Evolutionary conservation across 2,113 vertebrate species (phyloP).

Genomic region (Coryphaenoides rupestris): DNA sequence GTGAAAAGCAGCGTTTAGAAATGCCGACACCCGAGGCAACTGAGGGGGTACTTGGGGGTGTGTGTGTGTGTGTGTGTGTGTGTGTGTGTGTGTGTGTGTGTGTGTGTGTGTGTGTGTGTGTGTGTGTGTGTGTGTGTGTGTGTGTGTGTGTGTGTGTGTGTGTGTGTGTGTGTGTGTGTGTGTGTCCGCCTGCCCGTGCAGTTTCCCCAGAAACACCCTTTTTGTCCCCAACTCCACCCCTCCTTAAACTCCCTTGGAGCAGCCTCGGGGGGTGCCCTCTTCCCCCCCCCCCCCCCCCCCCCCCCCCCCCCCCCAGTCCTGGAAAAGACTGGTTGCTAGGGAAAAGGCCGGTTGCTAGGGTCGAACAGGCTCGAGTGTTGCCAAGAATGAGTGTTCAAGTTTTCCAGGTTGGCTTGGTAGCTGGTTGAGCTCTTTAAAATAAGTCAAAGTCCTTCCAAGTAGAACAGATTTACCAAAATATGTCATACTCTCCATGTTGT

Average conservation of each 20-base stretch:
- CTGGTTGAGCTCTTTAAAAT: conserved; percentile 12
- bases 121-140: conserved; percentile 12
- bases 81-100: conserved; percentile 32
- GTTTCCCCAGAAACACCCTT: conserved; percentile 58
- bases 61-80: conserved; percentile 6
- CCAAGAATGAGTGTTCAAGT: conserved; percentile 37
- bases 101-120: conserved; percentile 32
- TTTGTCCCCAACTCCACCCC: conserved; percentile 41
- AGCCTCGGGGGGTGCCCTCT: conserved; percentile 20
- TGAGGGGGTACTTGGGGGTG: conserved; percentile 51
- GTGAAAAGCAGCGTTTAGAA: conserved; percentile 45
- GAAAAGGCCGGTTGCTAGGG: conserved; percentile 63
- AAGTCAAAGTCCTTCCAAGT: too few species aligned
- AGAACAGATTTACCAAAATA: too few species aligned
- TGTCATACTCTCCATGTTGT: too few species aligned
- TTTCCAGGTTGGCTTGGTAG: conserved; percentile 59
- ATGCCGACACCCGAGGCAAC: conserved; percentile 52
- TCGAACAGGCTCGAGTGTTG: conserved; percentile 52
- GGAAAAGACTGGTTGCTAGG: conserved; percentile 69
- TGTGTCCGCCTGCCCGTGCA: conserved; percentile 24
- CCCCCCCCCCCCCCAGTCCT: conserved; percentile 40
- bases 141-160: conserved; percentile 18
- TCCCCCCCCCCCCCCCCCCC: too few species aligned
- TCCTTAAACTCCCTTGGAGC: conserved; percentile 35
- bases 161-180: conserved; percentile 32